Percentiles rank a stretch among this genome's conserved stretches.
phyloP scores from a whole-genome alignment of 2,113 vertebrate species.

The Zosterops lateralis region DNA sequence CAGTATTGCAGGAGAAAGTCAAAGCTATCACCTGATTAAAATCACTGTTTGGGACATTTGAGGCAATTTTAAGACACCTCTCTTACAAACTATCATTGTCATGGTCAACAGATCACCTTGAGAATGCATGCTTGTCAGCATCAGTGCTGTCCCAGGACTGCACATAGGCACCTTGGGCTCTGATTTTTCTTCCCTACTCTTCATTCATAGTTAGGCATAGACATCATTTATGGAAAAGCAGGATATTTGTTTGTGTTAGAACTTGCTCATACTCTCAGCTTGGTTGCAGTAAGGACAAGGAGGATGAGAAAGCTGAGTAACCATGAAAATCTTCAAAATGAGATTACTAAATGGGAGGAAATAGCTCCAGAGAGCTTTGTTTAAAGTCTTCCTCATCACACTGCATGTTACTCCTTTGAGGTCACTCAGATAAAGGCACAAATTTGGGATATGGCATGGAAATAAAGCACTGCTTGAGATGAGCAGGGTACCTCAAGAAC shows the following conservation, averaged over 20 bases:
- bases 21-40: not conserved
- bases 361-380: not conserved
- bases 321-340: not conserved
- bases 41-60: not conserved
- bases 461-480: not conserved
- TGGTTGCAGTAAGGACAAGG: not conserved
- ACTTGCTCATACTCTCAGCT: not conserved
- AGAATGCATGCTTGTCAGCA: not conserved
- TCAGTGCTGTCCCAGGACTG: not conserved
- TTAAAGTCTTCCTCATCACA: not conserved
- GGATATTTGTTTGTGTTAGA: not conserved
- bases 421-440: not conserved
- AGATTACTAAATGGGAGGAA: not conserved
- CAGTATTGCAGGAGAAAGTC: not conserved
- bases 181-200: not conserved
- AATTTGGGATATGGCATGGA: not conserved
- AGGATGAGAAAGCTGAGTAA: not conserved
- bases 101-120: not conserved
- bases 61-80: not conserved
- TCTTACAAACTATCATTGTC: not conserved
- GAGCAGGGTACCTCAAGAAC: not conserved
- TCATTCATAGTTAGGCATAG: not conserved
- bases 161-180: not conserved
- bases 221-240: not conserved
- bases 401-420: not conserved